phyloP scores from a whole-genome alignment of 2,113 vertebrate species.

The Silurus meridionalis region DNA sequence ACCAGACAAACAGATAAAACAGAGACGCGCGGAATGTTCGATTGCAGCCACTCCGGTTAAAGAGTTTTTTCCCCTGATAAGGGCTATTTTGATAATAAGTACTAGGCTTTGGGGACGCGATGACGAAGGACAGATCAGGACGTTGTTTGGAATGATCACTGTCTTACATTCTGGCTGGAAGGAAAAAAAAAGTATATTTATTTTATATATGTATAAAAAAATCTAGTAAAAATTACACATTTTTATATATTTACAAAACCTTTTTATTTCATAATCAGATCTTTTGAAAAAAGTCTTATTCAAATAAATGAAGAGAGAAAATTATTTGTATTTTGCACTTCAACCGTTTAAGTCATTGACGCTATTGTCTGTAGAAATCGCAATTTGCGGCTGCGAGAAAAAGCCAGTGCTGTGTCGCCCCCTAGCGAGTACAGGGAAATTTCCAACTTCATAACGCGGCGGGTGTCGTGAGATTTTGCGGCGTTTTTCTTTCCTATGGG shows the following conservation, averaged over 20 bases:
- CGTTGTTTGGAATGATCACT: background rate
- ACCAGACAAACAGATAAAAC: constrained; percentile 58
- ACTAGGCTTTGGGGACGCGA: background rate
- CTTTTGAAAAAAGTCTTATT: background rate
- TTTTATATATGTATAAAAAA: background rate
- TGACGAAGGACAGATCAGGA: background rate
- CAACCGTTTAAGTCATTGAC: background rate
- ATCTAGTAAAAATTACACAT: background rate
- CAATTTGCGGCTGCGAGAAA: background rate
- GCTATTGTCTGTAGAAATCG: background rate
- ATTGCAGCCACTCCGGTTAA: constrained; percentile 45
- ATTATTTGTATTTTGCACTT: background rate
- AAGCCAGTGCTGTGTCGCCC: constrained; percentile 66
- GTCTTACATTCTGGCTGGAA: background rate
- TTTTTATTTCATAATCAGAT: background rate
- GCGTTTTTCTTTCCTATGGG: background rate
- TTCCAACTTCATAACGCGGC: background rate
- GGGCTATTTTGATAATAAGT: constrained; percentile 3
- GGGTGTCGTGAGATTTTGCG: constrained; percentile 26
- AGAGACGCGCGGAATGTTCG: constrained; percentile 48
- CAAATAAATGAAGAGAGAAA: background rate
- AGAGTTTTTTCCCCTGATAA: constrained; percentile 10
- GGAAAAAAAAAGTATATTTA: background rate
- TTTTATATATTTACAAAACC: background rate
- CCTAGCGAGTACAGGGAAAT: constrained; percentile 51